Evolutionary conservation across 2,888 invertebrate species (phyloP).

Genomic region (Drosophila pseudotalamancana): DNA sequence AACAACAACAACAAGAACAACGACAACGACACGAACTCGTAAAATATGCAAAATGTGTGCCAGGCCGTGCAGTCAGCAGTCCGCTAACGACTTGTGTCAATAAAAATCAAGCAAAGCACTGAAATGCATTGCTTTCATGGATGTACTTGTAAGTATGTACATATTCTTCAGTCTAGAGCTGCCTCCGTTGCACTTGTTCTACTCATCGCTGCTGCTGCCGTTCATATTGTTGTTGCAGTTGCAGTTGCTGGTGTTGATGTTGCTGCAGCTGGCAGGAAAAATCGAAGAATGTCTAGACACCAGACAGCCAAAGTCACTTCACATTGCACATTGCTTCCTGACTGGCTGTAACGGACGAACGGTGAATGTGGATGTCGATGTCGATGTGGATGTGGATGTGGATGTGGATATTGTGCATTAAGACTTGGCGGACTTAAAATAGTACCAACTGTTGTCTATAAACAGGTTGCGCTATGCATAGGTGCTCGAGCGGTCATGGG

Average conservation of each 20-base stretch:
- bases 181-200: slow-evolving; percentile 72
- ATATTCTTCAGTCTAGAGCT: slow-evolving; percentile 50
- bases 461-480: slow-evolving; percentile 12
- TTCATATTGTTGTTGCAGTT: slow-evolving; percentile 34
- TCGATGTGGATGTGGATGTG: slow-evolving; percentile 26
- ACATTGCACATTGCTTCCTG: slow-evolving; percentile 80
- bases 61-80: slow-evolving; percentile 67
- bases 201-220: slow-evolving; percentile 57
- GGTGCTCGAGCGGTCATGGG: background rate
- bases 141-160: slow-evolving; percentile 55
- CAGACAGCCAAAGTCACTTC: slow-evolving; percentile 80
- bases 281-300: slow-evolving; percentile 78
- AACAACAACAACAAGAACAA: slow-evolving; percentile 17
- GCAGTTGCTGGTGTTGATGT: slow-evolving; percentile 40
- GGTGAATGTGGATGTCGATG: slow-evolving; percentile 30
- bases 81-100: slow-evolving; percentile 79
- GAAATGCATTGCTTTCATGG: slow-evolving; percentile 59
- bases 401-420: slow-evolving; percentile 9
- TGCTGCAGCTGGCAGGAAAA: slow-evolving; percentile 69
- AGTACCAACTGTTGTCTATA: slow-evolving; percentile 6
- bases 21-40: slow-evolving; percentile 77
- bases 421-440: slow-evolving; percentile 21
- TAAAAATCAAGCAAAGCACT: slow-evolving; percentile 77
- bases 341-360: slow-evolving; percentile 55
- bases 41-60: slow-evolving; percentile 81